Percentiles rank a stretch among this genome's conserved stretches.
These are phyloP conservation scores for Xenops minutus DNA, from an alignment of 2,797 vertebrate genomes.

Conservation along the genomic window DNA sequence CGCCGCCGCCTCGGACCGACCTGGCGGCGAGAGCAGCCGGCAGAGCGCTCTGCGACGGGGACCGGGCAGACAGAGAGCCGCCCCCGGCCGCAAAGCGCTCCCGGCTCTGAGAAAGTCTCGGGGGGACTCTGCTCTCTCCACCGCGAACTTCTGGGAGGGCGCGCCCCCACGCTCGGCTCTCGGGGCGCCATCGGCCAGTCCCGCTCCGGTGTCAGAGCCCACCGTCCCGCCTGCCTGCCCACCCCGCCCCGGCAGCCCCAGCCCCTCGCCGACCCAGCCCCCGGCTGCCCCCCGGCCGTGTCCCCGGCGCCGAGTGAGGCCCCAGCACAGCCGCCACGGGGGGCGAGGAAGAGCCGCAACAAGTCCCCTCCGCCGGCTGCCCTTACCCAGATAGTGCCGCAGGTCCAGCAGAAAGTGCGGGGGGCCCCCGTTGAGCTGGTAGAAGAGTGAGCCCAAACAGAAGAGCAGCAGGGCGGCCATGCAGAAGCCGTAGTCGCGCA, in stretches of 20 bases:
- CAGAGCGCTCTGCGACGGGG: neutral
- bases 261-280: neutral
- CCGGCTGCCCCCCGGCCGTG: neutral
- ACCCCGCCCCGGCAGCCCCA: neutral
- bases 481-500: conserved; percentile 92
- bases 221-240: neutral
- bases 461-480: conserved; percentile 92
- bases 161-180: neutral
- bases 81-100: neutral
- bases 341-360: neutral
- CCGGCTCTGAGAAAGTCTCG: neutral
- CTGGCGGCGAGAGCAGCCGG: neutral
- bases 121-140: neutral
- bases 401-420: conserved; percentile 91
- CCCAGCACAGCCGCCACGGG: neutral
- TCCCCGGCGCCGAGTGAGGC: neutral
- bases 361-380: neutral
- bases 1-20: neutral
- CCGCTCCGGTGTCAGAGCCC: neutral
- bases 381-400: conserved; percentile 93
- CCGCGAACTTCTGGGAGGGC: neutral
- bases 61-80: neutral
- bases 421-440: conserved; percentile 93
- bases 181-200: neutral
- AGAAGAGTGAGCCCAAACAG: conserved; percentile 91